These are phyloP conservation scores for Oeneis ivallda DNA, from an alignment of 2,888 invertebrate species.

Conservation along the genomic window DNA sequence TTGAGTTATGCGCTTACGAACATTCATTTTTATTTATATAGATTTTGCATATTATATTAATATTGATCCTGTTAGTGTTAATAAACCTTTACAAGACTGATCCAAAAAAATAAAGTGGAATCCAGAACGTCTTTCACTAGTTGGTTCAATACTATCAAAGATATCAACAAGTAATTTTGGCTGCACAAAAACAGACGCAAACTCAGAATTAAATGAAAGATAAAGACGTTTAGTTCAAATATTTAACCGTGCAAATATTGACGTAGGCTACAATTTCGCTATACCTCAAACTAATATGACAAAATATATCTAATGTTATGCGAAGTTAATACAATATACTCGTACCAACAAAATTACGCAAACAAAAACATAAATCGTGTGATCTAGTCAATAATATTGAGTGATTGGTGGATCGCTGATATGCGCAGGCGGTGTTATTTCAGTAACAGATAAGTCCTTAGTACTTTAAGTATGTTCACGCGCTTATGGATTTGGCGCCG, in stretches of 20 bases:
- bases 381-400: slow-evolving; percentile 30
- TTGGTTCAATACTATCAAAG: too few species aligned
- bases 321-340: slow-evolving; percentile 12
- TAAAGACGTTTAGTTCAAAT: slow-evolving; percentile 29
- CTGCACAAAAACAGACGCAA: slow-evolving; percentile 2
- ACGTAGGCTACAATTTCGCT: too few species aligned
- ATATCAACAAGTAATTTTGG: neutral
- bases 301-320: neutral
- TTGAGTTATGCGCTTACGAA: too few species aligned
- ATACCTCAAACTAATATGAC: too few species aligned
- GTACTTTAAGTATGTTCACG: slow-evolving; percentile 22
- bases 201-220: slow-evolving; percentile 24
- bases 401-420: slow-evolving; percentile 30
- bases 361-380: slow-evolving; percentile 31
- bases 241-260: too few species aligned
- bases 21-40: too few species aligned
- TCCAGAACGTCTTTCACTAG: too few species aligned
- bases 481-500: slow-evolving; percentile 34
- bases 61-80: too few species aligned
- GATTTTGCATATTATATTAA: too few species aligned
- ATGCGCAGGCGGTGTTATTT: slow-evolving; percentile 33
- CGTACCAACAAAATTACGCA: slow-evolving; percentile 31
- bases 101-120: too few species aligned
- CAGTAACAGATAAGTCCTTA: slow-evolving; percentile 34
- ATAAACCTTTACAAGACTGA: too few species aligned